Evolutionary conservation across 2,888 invertebrate genomes (phyloP).

Genomic region (Mythimna loreyi): DNA sequence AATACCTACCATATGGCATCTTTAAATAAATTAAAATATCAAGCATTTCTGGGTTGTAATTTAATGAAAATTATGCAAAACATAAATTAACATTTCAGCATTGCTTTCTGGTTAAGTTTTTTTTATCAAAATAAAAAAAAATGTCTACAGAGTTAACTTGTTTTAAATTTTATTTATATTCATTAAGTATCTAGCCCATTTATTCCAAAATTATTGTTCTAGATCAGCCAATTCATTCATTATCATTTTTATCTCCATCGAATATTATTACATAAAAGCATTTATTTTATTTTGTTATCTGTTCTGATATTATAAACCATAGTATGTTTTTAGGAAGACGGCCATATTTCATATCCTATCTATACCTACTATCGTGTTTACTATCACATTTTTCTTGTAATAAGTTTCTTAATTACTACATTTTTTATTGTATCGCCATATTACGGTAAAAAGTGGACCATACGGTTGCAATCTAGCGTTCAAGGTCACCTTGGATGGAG

Average conservation of each 20-base stretch:
- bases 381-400: constrained; percentile 66
- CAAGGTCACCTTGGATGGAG: too few species aligned
- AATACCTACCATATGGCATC: constrained; percentile 1
- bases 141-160: constrained; percentile 1
- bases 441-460: too few species aligned
- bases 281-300: constrained; percentile 25
- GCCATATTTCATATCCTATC: constrained; percentile 56
- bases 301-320: constrained; percentile 33
- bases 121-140: neutral
- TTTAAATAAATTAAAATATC: constrained; percentile 4
- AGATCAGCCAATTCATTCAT: constrained; percentile 21
- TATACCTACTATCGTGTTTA: constrained; percentile 55
- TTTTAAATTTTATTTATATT: constrained; percentile 12
- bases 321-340: constrained; percentile 42
- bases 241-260: constrained; percentile 4
- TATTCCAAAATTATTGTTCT: constrained; percentile 35
- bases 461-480: too few species aligned
- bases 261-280: constrained; percentile 14
- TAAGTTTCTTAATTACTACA: constrained; percentile 58
- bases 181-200: constrained; percentile 51
- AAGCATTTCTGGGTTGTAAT: neutral
- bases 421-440: constrained; percentile 59
- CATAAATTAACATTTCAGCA: neutral
- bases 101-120: neutral
- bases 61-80: neutral